Base-by-base conservation (phyloP, 1,140 invertebrate genomes). In the Brachionus rubens region DNA sequence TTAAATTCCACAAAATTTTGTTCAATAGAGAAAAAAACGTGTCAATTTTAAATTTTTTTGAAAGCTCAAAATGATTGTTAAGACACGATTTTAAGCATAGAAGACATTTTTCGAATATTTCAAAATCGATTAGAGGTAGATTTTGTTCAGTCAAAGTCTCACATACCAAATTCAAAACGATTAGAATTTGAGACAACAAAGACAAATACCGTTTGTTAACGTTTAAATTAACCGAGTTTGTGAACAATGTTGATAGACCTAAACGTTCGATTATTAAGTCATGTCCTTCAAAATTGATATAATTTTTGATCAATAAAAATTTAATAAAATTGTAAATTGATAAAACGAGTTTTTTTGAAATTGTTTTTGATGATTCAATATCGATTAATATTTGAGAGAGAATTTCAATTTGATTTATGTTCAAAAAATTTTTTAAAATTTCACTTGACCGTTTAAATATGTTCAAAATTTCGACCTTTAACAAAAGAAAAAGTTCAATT, bases 61-160 rank as follows among this genome's bases (percentile, higher is more conserved):
- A 24, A 14, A 28, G 12, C 16, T 36, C 9, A 36, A 36, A 36
- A 3, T 36, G 4, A 5, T 26, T 19, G 3, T 21, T 36, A 1
- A 40, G 0, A 40, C 54, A 33, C 9, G 9, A 59, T 9, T 59
- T 59, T 5, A 59, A 59, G 7, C 33, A 59, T 4, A 59, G 28
- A 4, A 72, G 16, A 72, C 68, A 72, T 16, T 72, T 72, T 54
- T 72, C 46, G n/a, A 50, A 41, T 41, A 72, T 48, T 72, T 72
- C 68, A 36, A n/a, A 72, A 16, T 72, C 68, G 28, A 72, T 72
- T 52, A 10, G 24, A 50, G 24, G 4, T 9, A 50, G 0, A 40
- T 48, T 50, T 1, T 26, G 4, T 6, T 50, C 28, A 21, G 40
- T 72, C 1, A 54, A 21, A 21, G 68, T 50, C 2, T 30, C 30